Evolutionary conservation across 2,113 vertebrate species (phyloP), one percentile per base, ranked within the genome.

Genomic region (Leptosomus discolor): DNA sequence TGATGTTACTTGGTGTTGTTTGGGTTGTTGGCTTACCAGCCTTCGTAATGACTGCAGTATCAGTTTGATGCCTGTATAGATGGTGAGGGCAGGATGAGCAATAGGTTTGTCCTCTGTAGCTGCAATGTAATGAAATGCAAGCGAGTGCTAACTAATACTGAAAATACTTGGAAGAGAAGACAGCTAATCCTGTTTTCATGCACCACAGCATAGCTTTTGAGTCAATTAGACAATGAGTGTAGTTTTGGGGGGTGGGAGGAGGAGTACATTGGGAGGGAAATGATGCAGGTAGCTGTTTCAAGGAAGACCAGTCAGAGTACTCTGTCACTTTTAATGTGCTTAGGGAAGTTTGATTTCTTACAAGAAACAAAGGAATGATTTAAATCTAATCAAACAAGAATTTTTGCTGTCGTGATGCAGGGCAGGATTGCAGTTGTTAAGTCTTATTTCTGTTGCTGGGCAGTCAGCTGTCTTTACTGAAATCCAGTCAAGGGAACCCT

Each of bases 301-400:
- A 60, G 76, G 79, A 88, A 83, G 43, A 81, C 50, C 39, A 78
- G 19, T 45, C 57, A 69, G 48, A 37, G 29, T 92, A 76, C 16
- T 85, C 61, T 94, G 69, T 91, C 92, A 70, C 79, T 94, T 80
- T 6, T 48, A 64, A 91, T 91, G 80, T 81, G 79, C 79, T 89
- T 92, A 93, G 64, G 76, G 57, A 75, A 51, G 56, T 60, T 70
- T 84, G 79, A 78, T 94, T 94, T 45, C 60, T 64, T 75, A 60
- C n/a, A 90, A 94, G 86, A 96, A 96, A 91, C 84, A 95, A 93
- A 94, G 45, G 74, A 90, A 69, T 76, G 41, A 85, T 57, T 85
- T 90, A 91, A 92, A 92, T 81, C 86, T 92, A 96, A 91, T 94
- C 36, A 71, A 96, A 97, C 48, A 57, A 68, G 87, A 82, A 51